Base-by-base conservation (phyloP, 2,888 invertebrate species). In the Thelaira solivaga region DNA sequence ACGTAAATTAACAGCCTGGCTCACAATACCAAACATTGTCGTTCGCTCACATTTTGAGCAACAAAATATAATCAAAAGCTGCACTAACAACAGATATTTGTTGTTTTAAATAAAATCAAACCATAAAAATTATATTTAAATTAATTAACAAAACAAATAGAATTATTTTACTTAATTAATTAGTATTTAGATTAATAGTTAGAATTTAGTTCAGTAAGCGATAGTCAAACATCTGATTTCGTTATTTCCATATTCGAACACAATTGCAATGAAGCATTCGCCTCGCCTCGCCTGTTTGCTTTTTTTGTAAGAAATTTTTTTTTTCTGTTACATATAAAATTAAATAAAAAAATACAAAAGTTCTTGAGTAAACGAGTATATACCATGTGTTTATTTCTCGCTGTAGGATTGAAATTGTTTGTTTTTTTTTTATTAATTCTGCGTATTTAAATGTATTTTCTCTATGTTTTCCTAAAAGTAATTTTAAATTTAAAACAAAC, bases 401-500 rank as follows among this genome's bases (percentile, higher is more conserved):
- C 67, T 59, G 59, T 74, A 75, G 36, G 51, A 75, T 68, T 53
- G 34, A 61, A 18, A 75, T 45, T 34, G 29, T 45, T 45, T 29
- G 34, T 36, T 24, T 61, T 26, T 26, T 20, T 26, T 53, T 7
- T 16, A 36, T 36, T 47, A 39, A 29, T 29, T 59, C 26, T 64
- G 13, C 36, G 13, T 41, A 11, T n/a, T n/a, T n/a, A n/a, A n/a
- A n/a, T n/a, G 8, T 53, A 10, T 43, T 55, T 11, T 26, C 6
- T 39, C 36, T 62, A 24, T 45, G 55, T 49, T 68, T 78, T 53
- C 26, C 18, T 65, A 51, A 69, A 74, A 65, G 59, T 53, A 64
- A 74, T 74, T 78, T n/a, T 65, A 39, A 78, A 65, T 64, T 78
- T 65, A 26, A 69, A 74, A 78, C 61, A 47, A 72, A 53, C 69